These are phyloP conservation scores for Drosophila watanabei DNA, from an alignment of 1,140 invertebrate genomes.

Conservation along the genomic window DNA sequence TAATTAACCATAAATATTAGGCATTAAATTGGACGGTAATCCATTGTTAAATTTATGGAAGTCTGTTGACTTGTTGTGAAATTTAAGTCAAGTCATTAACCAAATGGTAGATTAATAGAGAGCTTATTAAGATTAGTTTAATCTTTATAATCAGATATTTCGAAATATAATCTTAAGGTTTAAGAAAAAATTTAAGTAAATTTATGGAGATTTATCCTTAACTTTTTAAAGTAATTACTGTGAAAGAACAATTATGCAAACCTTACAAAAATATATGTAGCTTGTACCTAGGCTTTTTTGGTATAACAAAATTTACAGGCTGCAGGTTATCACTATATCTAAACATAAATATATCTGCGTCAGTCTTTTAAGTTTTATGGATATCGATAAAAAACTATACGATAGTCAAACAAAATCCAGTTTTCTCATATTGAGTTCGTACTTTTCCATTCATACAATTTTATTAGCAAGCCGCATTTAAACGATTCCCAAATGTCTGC, in stretches of 20 bases:
- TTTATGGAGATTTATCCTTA: too few species aligned
- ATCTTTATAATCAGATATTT: not conserved
- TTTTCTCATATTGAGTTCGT: not conserved
- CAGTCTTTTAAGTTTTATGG: not conserved
- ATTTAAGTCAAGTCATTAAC: not conserved
- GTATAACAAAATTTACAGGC: not conserved
- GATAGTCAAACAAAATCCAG: too few species aligned
- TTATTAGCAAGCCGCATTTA: slow-evolving; percentile 3
- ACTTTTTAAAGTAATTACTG: too few species aligned
- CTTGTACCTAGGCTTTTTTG: too few species aligned
- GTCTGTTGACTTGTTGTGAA: not conserved
- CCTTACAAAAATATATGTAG: not conserved
- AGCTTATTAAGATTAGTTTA: not conserved
- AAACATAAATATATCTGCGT: slow-evolving; percentile 1
- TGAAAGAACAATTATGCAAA: too few species aligned
- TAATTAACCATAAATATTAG: not conserved
- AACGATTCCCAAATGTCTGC: slow-evolving; percentile 8
- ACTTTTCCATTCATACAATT: slow-evolving; percentile 8
- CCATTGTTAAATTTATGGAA: not conserved
- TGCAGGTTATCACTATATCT: not conserved
- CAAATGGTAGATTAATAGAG: not conserved
- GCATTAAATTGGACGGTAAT: not conserved
- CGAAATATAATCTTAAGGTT: too few species aligned
- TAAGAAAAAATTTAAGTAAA: too few species aligned
- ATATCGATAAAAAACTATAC: not conserved